phyloP scores from a whole-genome alignment of 1,140 invertebrate genomes.

The Tetragonula clypearis region DNA sequence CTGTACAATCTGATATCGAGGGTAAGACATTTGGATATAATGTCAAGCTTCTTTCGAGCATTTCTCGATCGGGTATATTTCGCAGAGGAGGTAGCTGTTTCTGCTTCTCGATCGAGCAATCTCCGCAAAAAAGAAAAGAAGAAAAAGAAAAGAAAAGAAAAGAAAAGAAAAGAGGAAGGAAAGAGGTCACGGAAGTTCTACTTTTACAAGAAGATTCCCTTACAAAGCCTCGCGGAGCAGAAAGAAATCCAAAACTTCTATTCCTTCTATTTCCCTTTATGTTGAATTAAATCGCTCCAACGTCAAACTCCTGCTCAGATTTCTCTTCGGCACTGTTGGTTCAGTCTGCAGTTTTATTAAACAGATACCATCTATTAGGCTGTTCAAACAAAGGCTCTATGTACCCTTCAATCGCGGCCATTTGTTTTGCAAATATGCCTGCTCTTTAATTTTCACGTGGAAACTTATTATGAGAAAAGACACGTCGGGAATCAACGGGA shows the following conservation, averaged over 20 bases:
- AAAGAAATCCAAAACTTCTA: constrained; percentile 1
- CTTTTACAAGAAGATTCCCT: constrained; percentile 9
- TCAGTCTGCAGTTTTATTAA: not conserved
- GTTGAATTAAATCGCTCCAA: not conserved
- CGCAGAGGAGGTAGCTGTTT: not conserved
- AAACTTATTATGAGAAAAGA: not conserved
- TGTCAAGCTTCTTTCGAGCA: not conserved
- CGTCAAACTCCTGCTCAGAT: not conserved
- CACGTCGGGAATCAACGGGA: not conserved
- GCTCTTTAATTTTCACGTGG: not conserved
- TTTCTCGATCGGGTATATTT: constrained; percentile 4
- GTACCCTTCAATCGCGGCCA: not conserved
- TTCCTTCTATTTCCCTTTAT: not conserved
- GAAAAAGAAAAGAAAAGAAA: not conserved
- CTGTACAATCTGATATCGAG: constrained; percentile 7
- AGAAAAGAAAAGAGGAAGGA: not conserved
- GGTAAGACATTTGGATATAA: not conserved
- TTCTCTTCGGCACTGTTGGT: not conserved
- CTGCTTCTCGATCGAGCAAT: not conserved
- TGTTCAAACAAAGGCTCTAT: not conserved
- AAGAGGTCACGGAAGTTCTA: not conserved
- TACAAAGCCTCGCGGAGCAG: not conserved
- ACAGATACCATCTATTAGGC: not conserved
- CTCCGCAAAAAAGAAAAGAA: not conserved
- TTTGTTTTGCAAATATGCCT: not conserved